These are phyloP conservation scores for Parapristionchus giblindavisi DNA, from an alignment of 2,888 invertebrate species.

Conservation along the genomic window DNA sequence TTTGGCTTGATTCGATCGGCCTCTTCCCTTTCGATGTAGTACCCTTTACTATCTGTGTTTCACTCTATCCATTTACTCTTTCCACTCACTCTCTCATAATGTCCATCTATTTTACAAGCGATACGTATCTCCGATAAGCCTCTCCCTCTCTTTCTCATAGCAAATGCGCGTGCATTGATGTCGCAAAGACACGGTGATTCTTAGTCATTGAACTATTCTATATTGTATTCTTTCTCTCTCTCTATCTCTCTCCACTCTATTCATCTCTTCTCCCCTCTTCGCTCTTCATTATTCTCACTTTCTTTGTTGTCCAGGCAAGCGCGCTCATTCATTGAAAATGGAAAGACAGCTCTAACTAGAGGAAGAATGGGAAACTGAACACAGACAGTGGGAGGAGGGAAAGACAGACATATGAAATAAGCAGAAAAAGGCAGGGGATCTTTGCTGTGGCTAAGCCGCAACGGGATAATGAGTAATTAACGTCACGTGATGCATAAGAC, in stretches of 20 bases:
- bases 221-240: not conserved
- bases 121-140: slow-evolving; percentile 10
- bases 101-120: slow-evolving; percentile 18
- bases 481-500: slow-evolving; percentile 20
- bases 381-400: no score
- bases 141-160: not conserved
- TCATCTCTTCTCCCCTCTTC: slow-evolving; percentile 7
- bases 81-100: not conserved
- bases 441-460: no score
- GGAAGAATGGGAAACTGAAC: slow-evolving; percentile 8
- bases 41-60: not conserved
- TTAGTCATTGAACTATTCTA: no score
- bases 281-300: slow-evolving; percentile 7
- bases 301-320: slow-evolving; percentile 11
- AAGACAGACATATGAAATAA: not conserved
- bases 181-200: no score
- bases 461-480: slow-evolving; percentile 18
- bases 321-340: not conserved
- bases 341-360: not conserved
- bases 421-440: not conserved
- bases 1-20: slow-evolving; percentile 14
- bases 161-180: slow-evolving; percentile 18
- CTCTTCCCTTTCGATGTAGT: slow-evolving; percentile 1
- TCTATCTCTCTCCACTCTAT: no score
- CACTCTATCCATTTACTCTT: not conserved